Base-by-base conservation (phyloP, 2,888 invertebrate species). In the Rhingia campestris region DNA sequence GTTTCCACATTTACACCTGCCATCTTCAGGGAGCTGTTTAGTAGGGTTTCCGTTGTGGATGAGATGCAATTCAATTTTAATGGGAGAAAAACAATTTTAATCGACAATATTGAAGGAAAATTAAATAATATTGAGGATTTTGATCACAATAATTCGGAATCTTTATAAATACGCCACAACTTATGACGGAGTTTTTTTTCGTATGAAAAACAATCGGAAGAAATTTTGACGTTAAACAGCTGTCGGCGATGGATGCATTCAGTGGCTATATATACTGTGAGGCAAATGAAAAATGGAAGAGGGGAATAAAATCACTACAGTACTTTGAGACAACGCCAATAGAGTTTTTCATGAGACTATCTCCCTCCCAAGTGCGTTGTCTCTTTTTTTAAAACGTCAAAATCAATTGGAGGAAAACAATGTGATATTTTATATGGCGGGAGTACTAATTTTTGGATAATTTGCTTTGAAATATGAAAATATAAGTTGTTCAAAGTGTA, bases 1-100 rank as follows among this genome's bases (percentile, higher is more conserved):
- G 87, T 75, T 41, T 86, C 86, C 54, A 70, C 73, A 51, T 81
- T 86, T 43, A 84, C 86, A 33, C 79, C 70, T 58, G 86, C 87
- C 86, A 87, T 87, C 54, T 69, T 84, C 0, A 80, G 43, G 3
- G 84, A 64, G 45, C 59, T 80, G 32, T 43, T 82, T 14, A 39
- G 43, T 61, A 84, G 32, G 35, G 47, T 59, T 53, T 70, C 84
- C 79, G 79, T 84, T 41, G 39, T 69, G 12, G n/a, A 0, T 10
- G 7, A 6, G n/a, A 51, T 41, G 37, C 39, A 32, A 2, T 33
- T 54, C 4, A 0, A 54, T 37, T 35, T 37, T 22, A 3, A 6
- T 39, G 22, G 22, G n/a, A 10, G 22, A 41, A 22, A 41, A 22
- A 4, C 5, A n/a, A 30, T 47, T 12, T 32, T 14, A 5, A 9